Evolutionary conservation across 2,113 vertebrate genomes (phyloP).

Genomic region (Empidonax alnorum): DNA sequence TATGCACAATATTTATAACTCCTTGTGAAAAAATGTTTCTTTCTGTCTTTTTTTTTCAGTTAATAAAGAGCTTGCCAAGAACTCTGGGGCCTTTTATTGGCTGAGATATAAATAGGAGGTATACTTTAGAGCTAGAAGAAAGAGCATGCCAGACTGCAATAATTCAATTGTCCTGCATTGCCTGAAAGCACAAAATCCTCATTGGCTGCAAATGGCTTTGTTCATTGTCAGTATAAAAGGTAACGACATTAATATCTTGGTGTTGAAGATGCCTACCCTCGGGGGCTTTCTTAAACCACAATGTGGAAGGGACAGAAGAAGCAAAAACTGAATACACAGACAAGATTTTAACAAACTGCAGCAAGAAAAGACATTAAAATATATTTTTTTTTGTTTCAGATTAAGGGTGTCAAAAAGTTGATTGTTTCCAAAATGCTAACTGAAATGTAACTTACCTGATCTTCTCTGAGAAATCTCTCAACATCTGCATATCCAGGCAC

Average conservation of each 20-base stretch:
- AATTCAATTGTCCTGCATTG: background rate
- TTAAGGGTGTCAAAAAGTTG: background rate
- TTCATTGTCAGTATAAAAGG: background rate
- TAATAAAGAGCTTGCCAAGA: background rate
- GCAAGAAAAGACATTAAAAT: background rate
- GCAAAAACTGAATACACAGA: background rate
- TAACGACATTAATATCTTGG: background rate
- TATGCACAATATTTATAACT: background rate
- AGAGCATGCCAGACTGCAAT: background rate
- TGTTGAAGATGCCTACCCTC: background rate
- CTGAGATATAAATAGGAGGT: background rate
- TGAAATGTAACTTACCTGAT: constrained; percentile 81
- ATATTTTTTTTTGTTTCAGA: background rate
- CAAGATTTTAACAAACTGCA: background rate
- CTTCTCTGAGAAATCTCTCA: constrained; percentile 85
- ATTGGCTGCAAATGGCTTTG: background rate
- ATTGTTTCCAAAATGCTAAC: background rate
- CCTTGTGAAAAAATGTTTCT: background rate
- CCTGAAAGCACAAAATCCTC: background rate
- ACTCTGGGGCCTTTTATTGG: background rate
- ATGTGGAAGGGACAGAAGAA: background rate
- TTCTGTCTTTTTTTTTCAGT: background rate
- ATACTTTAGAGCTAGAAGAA: background rate
- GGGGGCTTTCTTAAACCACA: background rate
- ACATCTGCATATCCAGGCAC: constrained; percentile 81